Percentiles rank a stretch among this genome's conserved stretches.
Evolutionary conservation across 2,113 vertebrate genomes (phyloP).

Genomic region (Callocephalon fimbriatum): DNA sequence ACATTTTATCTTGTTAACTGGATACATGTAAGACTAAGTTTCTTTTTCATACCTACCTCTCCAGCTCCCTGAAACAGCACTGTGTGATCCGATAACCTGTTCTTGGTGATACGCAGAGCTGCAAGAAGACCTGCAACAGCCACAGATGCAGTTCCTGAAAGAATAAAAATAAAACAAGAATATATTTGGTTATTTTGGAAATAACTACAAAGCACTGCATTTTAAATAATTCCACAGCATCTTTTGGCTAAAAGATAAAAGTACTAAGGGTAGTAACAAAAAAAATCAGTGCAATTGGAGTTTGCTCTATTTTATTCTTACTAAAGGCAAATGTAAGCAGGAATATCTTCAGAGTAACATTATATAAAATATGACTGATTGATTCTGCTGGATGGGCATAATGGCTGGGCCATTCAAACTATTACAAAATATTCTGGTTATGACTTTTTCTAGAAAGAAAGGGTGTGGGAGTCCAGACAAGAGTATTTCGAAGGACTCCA

Average conservation of each 20-base stretch:
- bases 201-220: neutral
- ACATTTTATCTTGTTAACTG: neutral
- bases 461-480: neutral
- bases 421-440: neutral
- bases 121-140: conserved; percentile 94
- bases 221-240: neutral
- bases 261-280: neutral
- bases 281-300: neutral
- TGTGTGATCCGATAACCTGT: conserved; percentile 90
- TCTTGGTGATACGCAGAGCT: conserved; percentile 91
- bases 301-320: neutral
- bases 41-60: conserved; percentile 78
- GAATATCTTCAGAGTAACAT: neutral
- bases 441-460: neutral
- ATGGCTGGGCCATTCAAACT: neutral
- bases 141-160: conserved; percentile 92
- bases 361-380: neutral
- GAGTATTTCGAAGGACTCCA: neutral
- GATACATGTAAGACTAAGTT: neutral
- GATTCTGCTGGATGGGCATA: neutral
- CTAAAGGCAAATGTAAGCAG: neutral
- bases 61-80: conserved; percentile 96
- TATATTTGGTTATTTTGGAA: neutral
- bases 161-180: neutral
- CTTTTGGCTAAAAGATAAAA: neutral